Evolutionary conservation across 2,113 vertebrate genomes (phyloP).

Genomic region (Sebastes fasciatus): DNA sequence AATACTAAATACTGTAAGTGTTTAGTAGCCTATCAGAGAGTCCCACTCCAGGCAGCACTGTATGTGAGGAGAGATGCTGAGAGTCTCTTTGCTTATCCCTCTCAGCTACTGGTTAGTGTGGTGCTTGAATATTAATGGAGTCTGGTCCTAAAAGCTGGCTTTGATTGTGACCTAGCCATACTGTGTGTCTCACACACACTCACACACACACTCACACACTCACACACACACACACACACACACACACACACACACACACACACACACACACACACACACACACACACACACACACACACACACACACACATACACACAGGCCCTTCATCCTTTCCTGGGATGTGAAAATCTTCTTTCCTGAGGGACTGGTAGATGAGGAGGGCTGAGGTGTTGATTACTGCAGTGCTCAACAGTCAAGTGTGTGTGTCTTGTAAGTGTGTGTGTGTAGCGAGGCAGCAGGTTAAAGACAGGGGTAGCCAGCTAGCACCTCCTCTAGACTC

Average conservation of each 20-base stretch:
- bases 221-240: conserved; percentile 1
- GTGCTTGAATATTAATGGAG: conserved; percentile 68
- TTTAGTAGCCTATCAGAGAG: conserved; percentile 45
- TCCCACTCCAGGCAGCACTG: conserved; percentile 50
- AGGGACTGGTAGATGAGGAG: conserved; percentile 68
- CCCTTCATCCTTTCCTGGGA: conserved; percentile 52
- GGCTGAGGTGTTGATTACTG: conserved; percentile 83
- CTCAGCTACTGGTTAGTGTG: conserved; percentile 60
- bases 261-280: no score
- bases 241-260: conserved; percentile 29
- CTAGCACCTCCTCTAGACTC: conserved; percentile 51
- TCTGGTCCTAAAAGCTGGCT: conserved; percentile 56
- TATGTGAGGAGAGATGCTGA: conserved; percentile 48
- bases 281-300: no score
- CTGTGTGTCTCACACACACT: not conserved
- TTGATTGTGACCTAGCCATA: conserved; percentile 54
- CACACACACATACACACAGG: conserved; percentile 12
- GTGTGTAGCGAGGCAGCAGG: conserved; percentile 42
- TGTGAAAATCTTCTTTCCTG: conserved; percentile 67
- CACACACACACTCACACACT: conserved; percentile 15
- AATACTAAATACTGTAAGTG: conserved; percentile 48
- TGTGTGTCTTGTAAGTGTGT: conserved; percentile 33
- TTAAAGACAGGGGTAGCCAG: conserved; percentile 65
- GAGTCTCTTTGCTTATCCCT: conserved; percentile 67
- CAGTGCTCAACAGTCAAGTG: conserved; percentile 69